These are phyloP conservation scores for Watsonalla binaria DNA, from an alignment of 2,888 invertebrate species.

Conservation along the genomic window DNA sequence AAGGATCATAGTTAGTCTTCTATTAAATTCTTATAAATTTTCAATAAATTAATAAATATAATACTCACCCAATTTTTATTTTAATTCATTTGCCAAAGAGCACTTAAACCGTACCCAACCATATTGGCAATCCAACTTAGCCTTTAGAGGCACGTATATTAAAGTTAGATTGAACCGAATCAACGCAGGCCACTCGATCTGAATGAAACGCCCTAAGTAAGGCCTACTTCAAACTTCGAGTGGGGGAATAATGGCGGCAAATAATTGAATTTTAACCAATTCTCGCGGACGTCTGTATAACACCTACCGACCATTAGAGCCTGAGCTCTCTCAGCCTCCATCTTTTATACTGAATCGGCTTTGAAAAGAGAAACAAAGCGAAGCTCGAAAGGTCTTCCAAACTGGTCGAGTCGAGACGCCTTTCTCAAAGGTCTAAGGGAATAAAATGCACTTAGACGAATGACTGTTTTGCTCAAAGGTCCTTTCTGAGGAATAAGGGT, in stretches of 20 bases:
- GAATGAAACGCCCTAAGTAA: slow-evolving; percentile 45
- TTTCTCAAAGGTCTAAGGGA: slow-evolving; percentile 47
- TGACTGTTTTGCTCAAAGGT: slow-evolving; percentile 49
- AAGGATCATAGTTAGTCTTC: too few species aligned
- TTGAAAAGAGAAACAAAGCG: slow-evolving; percentile 2
- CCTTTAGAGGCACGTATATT: slow-evolving; percentile 28
- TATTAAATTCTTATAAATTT: too few species aligned
- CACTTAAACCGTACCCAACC: not conserved
- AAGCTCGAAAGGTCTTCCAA: slow-evolving; percentile 18
- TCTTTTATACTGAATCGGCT: slow-evolving; percentile 12
- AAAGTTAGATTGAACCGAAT: slow-evolving; percentile 48
- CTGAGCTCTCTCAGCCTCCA: slow-evolving; percentile 16
- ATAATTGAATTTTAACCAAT: slow-evolving; percentile 68
- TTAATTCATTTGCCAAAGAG: too few species aligned
- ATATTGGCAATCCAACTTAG: not conserved
- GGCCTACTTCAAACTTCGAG: slow-evolving; percentile 45
- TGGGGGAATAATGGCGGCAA: slow-evolving; percentile 51
- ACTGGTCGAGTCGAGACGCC: slow-evolving; percentile 28
- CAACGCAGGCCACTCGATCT: slow-evolving; percentile 29
- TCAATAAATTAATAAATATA: too few species aligned
- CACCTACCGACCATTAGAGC: slow-evolving; percentile 21
- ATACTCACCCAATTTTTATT: too few species aligned
- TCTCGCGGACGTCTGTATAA: slow-evolving; percentile 41
- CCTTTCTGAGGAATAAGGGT: slow-evolving; percentile 44
- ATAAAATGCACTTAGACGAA: slow-evolving; percentile 63